Conservation (phyloP, 2,797 vertebrate genomes). For the Halcyon leucocephala region DNA sequence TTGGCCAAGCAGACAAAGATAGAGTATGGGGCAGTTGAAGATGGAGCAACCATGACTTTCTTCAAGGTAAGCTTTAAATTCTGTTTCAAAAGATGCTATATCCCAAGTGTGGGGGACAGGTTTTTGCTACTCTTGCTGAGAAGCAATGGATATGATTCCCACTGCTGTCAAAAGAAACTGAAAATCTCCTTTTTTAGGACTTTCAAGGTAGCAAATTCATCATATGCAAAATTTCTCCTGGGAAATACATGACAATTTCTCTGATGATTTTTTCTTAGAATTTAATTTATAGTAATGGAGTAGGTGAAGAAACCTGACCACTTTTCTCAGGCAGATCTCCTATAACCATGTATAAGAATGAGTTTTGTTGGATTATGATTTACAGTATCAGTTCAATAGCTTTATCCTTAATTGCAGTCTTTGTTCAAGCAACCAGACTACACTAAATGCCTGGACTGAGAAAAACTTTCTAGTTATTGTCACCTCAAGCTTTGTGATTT, state of each 20-base stretch:
- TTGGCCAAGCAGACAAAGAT: conserved; percentile 99
- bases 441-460: neutral
- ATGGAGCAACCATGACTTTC: conserved; percentile 97
- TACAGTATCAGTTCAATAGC: neutral
- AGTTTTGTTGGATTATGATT: neutral
- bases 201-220: neutral
- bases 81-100: neutral
- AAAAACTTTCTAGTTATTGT: neutral
- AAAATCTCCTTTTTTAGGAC: neutral
- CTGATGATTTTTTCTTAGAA: neutral
- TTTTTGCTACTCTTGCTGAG: neutral
- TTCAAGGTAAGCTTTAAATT: conserved; percentile 89
- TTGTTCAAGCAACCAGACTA: neutral
- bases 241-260: neutral
- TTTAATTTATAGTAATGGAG: neutral
- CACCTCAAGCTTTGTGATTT: neutral
- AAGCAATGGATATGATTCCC: rapidly evolving
- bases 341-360: neutral
- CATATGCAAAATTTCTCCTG: neutral
- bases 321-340: neutral
- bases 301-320: neutral
- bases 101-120: neutral
- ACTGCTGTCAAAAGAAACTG: neutral
- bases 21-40: conserved; percentile 95
- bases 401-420: neutral